Evolutionary conservation across 1,140 invertebrate species (phyloP).

Genomic region (Bombus turneri): DNA sequence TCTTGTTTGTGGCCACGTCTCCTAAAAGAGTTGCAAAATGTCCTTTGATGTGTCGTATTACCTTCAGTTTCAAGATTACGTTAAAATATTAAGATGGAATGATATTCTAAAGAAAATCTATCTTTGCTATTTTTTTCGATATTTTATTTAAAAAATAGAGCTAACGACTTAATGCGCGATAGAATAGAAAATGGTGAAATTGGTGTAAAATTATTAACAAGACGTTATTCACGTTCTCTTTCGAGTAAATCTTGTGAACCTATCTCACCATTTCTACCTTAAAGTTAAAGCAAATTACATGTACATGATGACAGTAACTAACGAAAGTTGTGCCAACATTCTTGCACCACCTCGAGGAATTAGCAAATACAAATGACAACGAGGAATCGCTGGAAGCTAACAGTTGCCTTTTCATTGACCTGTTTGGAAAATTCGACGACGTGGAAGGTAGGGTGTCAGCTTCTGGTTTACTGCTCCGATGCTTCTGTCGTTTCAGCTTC

Average conservation of each 20-base stretch:
- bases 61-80: too few relatives aligned
- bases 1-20: too few relatives aligned
- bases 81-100: too few relatives aligned
- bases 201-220: not conserved
- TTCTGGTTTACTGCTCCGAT: conserved; percentile 6
- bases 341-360: not conserved
- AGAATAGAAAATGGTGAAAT: too few relatives aligned
- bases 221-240: not conserved
- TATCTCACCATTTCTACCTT: not conserved
- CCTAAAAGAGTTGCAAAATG: too few relatives aligned
- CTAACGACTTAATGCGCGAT: too few relatives aligned
- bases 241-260: not conserved
- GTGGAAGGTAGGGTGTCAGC: not conserved
- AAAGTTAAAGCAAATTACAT: not conserved
- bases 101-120: too few relatives aligned
- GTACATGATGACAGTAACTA: not conserved
- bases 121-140: too few relatives aligned
- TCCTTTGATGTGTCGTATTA: too few relatives aligned
- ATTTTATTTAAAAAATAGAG: too few relatives aligned
- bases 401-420: not conserved
- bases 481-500: not conserved
- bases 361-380: not conserved
- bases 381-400: not conserved
- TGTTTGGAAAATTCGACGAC: conserved; percentile 1
- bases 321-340: not conserved